Evolutionary conservation across 2,888 invertebrate genomes (phyloP).

Genomic region (Trachelus tabidus): DNA sequence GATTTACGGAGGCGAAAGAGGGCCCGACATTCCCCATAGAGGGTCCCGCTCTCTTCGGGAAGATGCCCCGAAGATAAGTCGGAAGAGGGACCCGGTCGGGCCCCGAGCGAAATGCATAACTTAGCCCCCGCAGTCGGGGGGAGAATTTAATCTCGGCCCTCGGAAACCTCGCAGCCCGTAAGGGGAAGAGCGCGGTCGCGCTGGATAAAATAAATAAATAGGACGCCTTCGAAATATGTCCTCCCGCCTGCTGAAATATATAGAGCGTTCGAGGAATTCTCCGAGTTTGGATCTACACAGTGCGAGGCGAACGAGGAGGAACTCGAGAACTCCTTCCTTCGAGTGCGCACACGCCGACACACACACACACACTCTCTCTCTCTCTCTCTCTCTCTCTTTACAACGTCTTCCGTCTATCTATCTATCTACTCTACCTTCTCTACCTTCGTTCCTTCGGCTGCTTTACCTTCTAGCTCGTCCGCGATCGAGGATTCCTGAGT

Average conservation of each 20-base stretch:
- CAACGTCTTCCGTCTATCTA: slow-evolving; percentile 1
- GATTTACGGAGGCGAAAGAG: slow-evolving; percentile 45
- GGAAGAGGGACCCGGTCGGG: slow-evolving; percentile 39
- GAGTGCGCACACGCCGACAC: neutral
- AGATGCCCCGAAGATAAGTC: slow-evolving; percentile 57
- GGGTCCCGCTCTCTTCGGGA: slow-evolving; percentile 12
- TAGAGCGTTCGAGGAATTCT: slow-evolving; percentile 48
- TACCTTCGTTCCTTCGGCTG: slow-evolving; percentile 8
- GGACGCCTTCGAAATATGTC: slow-evolving; percentile 52
- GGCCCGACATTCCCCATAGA: slow-evolving; percentile 31
- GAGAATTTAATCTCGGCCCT: slow-evolving; percentile 53
- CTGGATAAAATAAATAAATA: slow-evolving; percentile 55
- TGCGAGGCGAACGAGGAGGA: neutral
- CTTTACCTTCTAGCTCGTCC: neutral
- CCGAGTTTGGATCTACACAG: slow-evolving; percentile 13
- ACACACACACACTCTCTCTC: slow-evolving; percentile 23
- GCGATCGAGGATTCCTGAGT: slow-evolving; percentile 32
- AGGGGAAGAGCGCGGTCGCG: slow-evolving; percentile 6
- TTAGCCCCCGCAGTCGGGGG: slow-evolving; percentile 45
- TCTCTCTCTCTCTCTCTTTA: slow-evolving; percentile 22
- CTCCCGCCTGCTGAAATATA: slow-evolving; percentile 53
- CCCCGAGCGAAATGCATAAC: slow-evolving; percentile 57
- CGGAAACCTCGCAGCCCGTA: neutral
- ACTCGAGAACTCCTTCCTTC: neutral
- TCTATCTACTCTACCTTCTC: neutral